A percentile compares a stretch with the other conserved stretches of the same genome.
Evolutionary conservation across 1,140 invertebrate species (phyloP).

Genomic region (Anoplolepis gracilipes): DNA sequence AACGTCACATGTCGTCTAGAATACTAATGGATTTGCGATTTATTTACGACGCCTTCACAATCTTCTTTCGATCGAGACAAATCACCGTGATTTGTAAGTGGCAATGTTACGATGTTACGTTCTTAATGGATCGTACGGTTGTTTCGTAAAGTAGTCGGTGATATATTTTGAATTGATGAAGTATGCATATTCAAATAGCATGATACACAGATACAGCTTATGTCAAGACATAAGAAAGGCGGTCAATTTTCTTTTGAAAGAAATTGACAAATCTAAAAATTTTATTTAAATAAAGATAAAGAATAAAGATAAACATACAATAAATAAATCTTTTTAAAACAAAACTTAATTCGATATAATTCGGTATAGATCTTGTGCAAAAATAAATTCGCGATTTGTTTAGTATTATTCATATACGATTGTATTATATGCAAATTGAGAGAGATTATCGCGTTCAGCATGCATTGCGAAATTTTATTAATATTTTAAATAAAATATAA

Average conservation of each 20-base stretch:
- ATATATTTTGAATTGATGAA: not conserved
- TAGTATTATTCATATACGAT: no score
- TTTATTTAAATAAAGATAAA: not conserved
- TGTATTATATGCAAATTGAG: not conserved
- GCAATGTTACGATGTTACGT: conserved; percentile 19
- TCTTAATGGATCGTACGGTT: conserved; percentile 33
- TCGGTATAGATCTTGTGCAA: not conserved
- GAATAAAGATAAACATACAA: not conserved
- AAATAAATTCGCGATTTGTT: not conserved
- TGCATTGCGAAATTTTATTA: not conserved
- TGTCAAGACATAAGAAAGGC: not conserved
- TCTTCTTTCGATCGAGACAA: conserved; percentile 15
- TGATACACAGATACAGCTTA: not conserved
- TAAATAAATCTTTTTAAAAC: not conserved
- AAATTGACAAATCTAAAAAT: not conserved
- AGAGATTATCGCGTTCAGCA: not conserved
- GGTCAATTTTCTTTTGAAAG: not conserved
- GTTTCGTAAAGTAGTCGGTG: not conserved
- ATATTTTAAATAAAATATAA: not conserved
- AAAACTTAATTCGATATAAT: not conserved
- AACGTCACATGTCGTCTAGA: conserved; percentile 3
- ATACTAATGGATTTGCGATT: conserved; percentile 45
- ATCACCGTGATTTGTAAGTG: conserved; percentile 43
- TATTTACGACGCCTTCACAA: conserved; percentile 14
- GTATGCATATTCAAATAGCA: not conserved